Evolutionary conservation across 2,113 vertebrate species (phyloP), one percentile per base, ranked within the genome.

Genomic region (Nesogale talazaci): DNA sequence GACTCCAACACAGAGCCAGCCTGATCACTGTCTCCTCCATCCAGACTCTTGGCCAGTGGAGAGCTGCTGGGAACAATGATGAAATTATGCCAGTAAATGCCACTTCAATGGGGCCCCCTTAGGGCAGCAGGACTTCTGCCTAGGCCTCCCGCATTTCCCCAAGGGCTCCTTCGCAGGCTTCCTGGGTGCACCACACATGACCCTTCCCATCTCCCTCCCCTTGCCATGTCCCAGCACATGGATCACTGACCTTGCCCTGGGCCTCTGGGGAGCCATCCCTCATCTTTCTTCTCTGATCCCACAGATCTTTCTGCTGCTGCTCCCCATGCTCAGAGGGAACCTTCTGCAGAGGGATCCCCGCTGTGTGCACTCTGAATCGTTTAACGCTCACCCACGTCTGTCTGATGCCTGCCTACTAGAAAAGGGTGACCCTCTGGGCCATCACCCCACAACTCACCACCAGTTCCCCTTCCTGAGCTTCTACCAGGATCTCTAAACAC

Each of bases 241-340:
- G 6, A 36, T 52, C 1, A 6, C 15, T 1, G 19, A 20, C n/a
- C 9, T 3, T 40, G 2, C 61, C 17, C 23, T 11, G 17, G 4
- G 22, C 17, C 23, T 34, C 7, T 0, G 25, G 78, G 19, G 17
- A 1, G 70, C 0, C 31, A 27, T 1, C 4, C 6, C 0, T 3
- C 2, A 40, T 40, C 22, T 75, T n/a, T 11, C 46, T 52, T 52
- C 46, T 52, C 46, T 34, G 69, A 70, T 65, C 59, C 59, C 59
- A 19, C 59, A 10, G 59, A 61, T 25, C 59, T 61, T 61, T 61
- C 59, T 61, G 23, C 59, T 61, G 17, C 23, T 19, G 3, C 3
- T 61, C 59, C 59, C 59, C 22, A 20, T 61, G 59, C 22, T 14
- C 59, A 19, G 59, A 4, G 59, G 17, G 22, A 23, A 61, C 46